A percentile compares a stretch with the other conserved stretches of the same genome.
Conservation (phyloP, 92 coral and sea anemone genomes). For the Epizoanthus stellaris region DNA sequence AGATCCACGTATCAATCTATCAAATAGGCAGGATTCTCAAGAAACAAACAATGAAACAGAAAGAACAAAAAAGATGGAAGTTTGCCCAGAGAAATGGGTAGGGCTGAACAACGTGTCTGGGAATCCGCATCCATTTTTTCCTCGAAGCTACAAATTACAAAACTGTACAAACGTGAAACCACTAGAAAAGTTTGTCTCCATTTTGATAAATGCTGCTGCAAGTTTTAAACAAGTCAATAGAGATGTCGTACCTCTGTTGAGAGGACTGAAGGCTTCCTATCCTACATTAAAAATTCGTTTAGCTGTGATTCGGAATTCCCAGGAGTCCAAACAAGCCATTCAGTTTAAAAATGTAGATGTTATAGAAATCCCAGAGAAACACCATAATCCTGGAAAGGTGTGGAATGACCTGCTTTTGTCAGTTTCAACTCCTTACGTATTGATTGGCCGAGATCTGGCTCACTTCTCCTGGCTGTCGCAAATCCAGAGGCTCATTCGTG, state of each 20-base stretch:
- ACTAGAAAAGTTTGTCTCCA: not conserved
- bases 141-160: conserved; percentile 29
- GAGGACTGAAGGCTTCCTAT: conserved; percentile 32
- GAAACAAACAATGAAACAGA: too few relatives aligned
- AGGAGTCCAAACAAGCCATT: conserved; percentile 9
- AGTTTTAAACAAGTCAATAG: not conserved
- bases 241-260: conserved; percentile 3
- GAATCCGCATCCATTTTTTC: conserved; percentile 48
- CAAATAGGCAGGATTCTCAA: too few relatives aligned
- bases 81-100: too few relatives aligned
- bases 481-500: conserved; percentile 43
- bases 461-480: conserved; percentile 53
- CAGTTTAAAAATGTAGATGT: conserved; percentile 18
- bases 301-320: conserved; percentile 27
- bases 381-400: conserved; percentile 29
- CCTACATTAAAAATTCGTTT: conserved; percentile 22
- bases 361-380: conserved; percentile 1
- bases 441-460: conserved; percentile 51
- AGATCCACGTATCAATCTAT: too few relatives aligned
- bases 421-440: conserved; percentile 36
- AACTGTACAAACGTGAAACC: conserved; percentile 61
- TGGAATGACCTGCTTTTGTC: conserved; percentile 45
- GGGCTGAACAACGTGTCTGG: not conserved
- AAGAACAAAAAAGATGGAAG: too few relatives aligned
- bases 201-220: not conserved